phyloP scores from a whole-genome alignment of 2,113 vertebrate genomes.

The Oncorhynchus keta region DNA sequence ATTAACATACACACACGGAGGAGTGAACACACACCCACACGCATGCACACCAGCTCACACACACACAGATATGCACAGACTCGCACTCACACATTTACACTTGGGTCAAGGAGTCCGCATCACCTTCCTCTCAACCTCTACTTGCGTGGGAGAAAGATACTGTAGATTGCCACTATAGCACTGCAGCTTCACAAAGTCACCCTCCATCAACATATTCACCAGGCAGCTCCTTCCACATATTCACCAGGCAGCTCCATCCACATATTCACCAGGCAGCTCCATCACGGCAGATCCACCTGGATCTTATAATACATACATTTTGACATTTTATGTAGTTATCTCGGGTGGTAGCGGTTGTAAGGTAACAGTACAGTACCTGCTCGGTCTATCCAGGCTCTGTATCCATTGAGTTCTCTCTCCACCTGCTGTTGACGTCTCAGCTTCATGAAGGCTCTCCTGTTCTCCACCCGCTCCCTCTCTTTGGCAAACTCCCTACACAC shows the following conservation, averaged over 20 bases:
- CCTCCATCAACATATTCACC: constrained; percentile 51
- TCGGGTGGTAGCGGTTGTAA: background rate
- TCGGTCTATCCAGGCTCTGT: constrained; percentile 97
- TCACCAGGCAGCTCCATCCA: constrained; percentile 22
- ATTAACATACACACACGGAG: background rate
- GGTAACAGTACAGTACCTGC: constrained; percentile 75
- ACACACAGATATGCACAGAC: constrained; percentile 35
- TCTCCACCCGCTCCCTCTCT: constrained; percentile 96
- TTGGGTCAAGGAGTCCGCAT: constrained; percentile 76
- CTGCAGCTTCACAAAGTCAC: constrained; percentile 41
- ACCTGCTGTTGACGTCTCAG: constrained; percentile 96
- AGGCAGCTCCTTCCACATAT: constrained; percentile 3
- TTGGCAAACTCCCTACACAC: constrained; percentile 93
- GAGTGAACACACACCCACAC: background rate
- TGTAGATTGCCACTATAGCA: constrained; percentile 60
- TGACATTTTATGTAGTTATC: too few relatives aligned
- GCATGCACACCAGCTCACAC: constrained; percentile 36
- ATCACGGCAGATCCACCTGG: background rate
- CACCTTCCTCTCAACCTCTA: constrained; percentile 72
- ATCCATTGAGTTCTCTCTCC: constrained; percentile 93
- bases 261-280: constrained; percentile 43
- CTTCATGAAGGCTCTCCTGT: constrained; percentile 97
- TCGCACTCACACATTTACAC: constrained; percentile 30
- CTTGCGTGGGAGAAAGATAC: constrained; percentile 69
- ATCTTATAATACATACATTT: too few relatives aligned